Base-by-base conservation (phyloP, 2,888 invertebrate species). In the Gortyna flavago region DNA sequence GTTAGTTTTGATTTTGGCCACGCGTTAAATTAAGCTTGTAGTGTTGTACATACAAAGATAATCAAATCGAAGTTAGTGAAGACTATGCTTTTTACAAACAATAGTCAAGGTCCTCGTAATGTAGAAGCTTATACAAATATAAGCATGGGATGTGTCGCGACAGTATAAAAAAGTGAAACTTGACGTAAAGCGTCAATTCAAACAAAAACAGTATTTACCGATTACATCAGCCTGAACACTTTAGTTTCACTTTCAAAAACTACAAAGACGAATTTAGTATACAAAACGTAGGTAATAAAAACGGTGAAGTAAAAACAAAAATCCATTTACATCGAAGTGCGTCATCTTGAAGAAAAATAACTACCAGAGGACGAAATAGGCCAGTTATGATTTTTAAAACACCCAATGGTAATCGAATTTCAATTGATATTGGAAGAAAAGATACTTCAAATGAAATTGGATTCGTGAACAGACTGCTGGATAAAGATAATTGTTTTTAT, bases 241-340 rank as follows among this genome's bases (percentile, higher is more conserved):
- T 69, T 38, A 79, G 71, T 71, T 84, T 86, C 79, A 86, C 84
- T 84, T 84, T 86, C 79, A 83, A 79, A 64, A 67, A 61, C 48
- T 57, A 76, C 83, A 83, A 83, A 84, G 21, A 51, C 32, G 54
- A 66, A 81, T 65, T 81, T 38, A n/a, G 48, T 85, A 64, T 66
- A 74, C 72, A 85, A 69, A 69, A 78, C 54, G 57, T 59, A 38
- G 13, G 57, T 65, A 73, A 75, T 79, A 83, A 76, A 83, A 79
- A 77, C 68, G 29, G 6, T 70, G 38, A 73, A 48, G 57, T 41
- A 65, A 72, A 75, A 83, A 83, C 62, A 69, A 75, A 54, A 62
- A 54, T 41, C 4, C 13, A 68, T 85, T 78, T 57, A 59, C 25
- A 61, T 75, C 57, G 2, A 74, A 85, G 44, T 72, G 72, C 75